These are phyloP conservation scores for Pangasius mekongensis DNA, from an alignment of 2,797 vertebrate species.

Conservation along the genomic window DNA sequence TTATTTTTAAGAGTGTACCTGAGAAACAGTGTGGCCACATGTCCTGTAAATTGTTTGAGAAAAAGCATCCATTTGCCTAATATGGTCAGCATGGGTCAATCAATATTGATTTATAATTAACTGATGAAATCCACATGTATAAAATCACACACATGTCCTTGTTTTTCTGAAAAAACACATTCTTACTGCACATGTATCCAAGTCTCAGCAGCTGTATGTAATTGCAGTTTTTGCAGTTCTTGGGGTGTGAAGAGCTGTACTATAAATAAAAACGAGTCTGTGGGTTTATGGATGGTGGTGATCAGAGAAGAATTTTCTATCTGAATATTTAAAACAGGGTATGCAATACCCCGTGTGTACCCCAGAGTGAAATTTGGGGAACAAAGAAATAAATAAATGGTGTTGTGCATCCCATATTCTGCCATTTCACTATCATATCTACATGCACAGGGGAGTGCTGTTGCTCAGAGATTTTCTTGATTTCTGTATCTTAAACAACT, in stretches of 20 bases:
- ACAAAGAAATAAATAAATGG: not conserved
- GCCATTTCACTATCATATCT: not conserved
- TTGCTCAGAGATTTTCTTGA: not conserved
- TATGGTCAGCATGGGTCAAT: not conserved
- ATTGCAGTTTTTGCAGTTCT: not conserved
- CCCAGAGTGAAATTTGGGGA: not conserved
- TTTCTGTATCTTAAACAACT: not conserved
- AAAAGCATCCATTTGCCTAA: not conserved
- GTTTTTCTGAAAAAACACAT: not conserved
- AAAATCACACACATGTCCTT: not conserved
- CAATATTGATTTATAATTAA: not conserved
- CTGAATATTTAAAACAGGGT: not conserved
- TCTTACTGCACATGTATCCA: constrained; percentile 2
- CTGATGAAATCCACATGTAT: not conserved
- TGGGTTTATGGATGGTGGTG: not conserved
- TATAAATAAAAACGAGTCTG: constrained; percentile 1
- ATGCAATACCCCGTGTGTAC: not conserved
- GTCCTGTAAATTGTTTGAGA: not conserved
- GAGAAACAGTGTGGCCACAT: not conserved
- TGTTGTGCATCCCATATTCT: not conserved
- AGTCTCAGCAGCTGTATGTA: constrained; percentile 3
- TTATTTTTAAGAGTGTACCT: not conserved
- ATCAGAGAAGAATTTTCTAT: not conserved
- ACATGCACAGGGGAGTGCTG: not conserved
- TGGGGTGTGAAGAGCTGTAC: not conserved